These are phyloP conservation scores for Paraplagusia blochii DNA, from an alignment of 2,113 vertebrate genomes.

Conservation along the genomic window DNA sequence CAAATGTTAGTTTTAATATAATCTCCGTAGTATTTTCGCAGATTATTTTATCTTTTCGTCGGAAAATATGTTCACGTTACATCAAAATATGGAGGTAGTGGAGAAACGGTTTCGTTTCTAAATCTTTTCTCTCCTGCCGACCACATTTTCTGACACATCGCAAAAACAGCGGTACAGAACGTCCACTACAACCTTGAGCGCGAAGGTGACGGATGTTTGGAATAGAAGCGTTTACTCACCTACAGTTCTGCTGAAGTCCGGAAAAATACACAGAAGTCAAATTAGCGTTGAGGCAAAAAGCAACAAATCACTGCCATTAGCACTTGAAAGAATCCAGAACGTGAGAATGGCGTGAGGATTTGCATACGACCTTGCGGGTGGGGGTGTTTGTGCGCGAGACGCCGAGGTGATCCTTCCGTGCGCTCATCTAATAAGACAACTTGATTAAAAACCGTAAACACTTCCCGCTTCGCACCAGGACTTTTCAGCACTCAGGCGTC, in stretches of 20 bases:
- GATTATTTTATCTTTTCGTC: no score
- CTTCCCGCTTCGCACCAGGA: slow-evolving; percentile 28
- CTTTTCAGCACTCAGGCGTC: slow-evolving; percentile 10
- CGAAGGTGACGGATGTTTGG: slow-evolving; percentile 5
- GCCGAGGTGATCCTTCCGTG: slow-evolving; percentile 24
- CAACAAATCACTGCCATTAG: slow-evolving; percentile 15
- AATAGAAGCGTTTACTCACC: slow-evolving; percentile 19
- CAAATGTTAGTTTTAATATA: no score
- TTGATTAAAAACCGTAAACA: slow-evolving; percentile 50
- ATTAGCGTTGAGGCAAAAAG: not conserved
- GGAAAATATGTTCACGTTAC: no score
- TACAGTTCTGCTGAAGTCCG: not conserved
- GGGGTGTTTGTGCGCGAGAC: slow-evolving; percentile 31
- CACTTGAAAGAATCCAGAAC: slow-evolving; percentile 45
- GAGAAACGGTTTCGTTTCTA: no score
- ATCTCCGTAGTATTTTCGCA: no score
- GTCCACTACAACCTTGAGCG: slow-evolving; percentile 36
- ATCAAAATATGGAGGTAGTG: no score
- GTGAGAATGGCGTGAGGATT: slow-evolving; percentile 45
- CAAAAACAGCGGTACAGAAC: not conserved
- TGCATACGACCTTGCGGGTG: slow-evolving; percentile 64
- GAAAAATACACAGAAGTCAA: slow-evolving; percentile 20
- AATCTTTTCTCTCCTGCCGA: no score
- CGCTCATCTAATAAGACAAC: slow-evolving; percentile 48
- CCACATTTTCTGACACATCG: no score